phyloP scores from a whole-genome alignment of 1,140 invertebrate genomes.

The Pseudomyrmex pallidus region DNA sequence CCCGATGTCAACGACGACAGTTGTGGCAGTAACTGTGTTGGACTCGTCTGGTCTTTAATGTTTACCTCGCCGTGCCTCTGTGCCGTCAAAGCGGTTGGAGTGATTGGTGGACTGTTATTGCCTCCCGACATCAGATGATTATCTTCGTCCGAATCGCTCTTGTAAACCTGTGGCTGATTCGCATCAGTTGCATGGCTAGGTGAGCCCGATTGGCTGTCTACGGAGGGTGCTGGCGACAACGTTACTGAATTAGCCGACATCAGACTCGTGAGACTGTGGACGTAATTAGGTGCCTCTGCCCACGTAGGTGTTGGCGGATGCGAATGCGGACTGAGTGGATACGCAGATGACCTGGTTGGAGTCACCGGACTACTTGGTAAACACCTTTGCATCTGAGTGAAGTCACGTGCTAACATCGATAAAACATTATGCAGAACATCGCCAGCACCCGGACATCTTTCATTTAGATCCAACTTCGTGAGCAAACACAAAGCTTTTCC shows the following conservation, averaged over 20 bases:
- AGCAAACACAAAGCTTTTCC: conserved; percentile 97
- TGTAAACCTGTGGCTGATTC: conserved; percentile 77
- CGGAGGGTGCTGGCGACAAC: conserved; percentile 94
- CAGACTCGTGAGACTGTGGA: conserved; percentile 86
- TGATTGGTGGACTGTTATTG: conserved; percentile 87
- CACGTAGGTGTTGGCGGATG: conserved; percentile 92
- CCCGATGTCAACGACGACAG: conserved; percentile 84
- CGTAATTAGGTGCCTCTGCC: conserved; percentile 88
- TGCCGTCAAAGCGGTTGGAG: conserved; percentile 86
- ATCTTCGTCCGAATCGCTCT: conserved; percentile 84
- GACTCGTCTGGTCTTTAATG: conserved; percentile 83
- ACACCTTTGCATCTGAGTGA: conserved; percentile 90
- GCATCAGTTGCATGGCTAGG: conserved; percentile 90
- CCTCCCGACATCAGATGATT: conserved; percentile 81
- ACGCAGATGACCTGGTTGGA: conserved; percentile 92
- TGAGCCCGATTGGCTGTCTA: conserved; percentile 94
- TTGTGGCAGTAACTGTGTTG: conserved; percentile 78
- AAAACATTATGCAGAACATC: conserved; percentile 97
- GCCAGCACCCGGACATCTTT: conserved; percentile 95
- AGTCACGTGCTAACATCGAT: conserved; percentile 93
- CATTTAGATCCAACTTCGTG: conserved; percentile 95
- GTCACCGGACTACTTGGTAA: conserved; percentile 94
- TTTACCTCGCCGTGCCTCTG: conserved; percentile 83
- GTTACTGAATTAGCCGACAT: conserved; percentile 93
- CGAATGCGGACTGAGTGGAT: conserved; percentile 90